Percentiles rank a stretch among this genome's conserved stretches.
Conservation (phyloP, 2,888 invertebrate species). For the Andrena trimmerana region DNA sequence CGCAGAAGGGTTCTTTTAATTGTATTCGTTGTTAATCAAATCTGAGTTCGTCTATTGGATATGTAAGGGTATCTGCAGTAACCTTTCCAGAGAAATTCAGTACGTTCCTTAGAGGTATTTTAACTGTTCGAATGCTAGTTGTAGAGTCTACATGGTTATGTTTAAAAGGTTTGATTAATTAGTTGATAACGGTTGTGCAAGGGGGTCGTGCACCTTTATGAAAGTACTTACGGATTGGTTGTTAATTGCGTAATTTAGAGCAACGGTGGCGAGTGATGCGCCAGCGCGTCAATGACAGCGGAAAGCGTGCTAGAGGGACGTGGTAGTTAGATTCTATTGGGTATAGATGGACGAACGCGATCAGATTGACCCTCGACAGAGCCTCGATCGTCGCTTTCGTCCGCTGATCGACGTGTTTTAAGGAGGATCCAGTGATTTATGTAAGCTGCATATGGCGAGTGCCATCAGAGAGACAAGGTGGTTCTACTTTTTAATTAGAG, state of each 20-base stretch:
- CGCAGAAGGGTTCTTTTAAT: slow-evolving; percentile 1
- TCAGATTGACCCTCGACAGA: slow-evolving; percentile 48
- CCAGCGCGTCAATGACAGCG: slow-evolving; percentile 49
- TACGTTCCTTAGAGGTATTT: neutral
- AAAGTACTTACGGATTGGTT: slow-evolving; percentile 27
- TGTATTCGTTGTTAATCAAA: slow-evolving; percentile 15
- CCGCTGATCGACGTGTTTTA: slow-evolving; percentile 46
- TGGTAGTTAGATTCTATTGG: slow-evolving; percentile 35
- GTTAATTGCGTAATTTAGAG: slow-evolving; percentile 29
- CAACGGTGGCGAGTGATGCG: slow-evolving; percentile 5
- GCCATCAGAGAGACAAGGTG: slow-evolving; percentile 49
- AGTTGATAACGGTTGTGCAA: slow-evolving; percentile 1
- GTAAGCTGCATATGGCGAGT: slow-evolving; percentile 49
- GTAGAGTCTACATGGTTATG: slow-evolving; percentile 12
- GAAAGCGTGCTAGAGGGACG: slow-evolving; percentile 28
- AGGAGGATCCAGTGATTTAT: slow-evolving; percentile 38
- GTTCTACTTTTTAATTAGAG: slow-evolving; percentile 24
- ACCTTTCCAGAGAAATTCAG: neutral
- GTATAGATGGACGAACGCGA: slow-evolving; percentile 57
- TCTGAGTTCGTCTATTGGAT: neutral
- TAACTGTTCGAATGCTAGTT: slow-evolving; percentile 4
- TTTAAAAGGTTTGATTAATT: slow-evolving; percentile 30
- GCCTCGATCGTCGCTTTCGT: slow-evolving; percentile 66
- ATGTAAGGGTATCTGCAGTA: neutral
- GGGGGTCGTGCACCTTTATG: slow-evolving; percentile 1